Evolutionary conservation across 2,797 vertebrate species (phyloP).

Genomic region (Sebastes glaucus): DNA sequence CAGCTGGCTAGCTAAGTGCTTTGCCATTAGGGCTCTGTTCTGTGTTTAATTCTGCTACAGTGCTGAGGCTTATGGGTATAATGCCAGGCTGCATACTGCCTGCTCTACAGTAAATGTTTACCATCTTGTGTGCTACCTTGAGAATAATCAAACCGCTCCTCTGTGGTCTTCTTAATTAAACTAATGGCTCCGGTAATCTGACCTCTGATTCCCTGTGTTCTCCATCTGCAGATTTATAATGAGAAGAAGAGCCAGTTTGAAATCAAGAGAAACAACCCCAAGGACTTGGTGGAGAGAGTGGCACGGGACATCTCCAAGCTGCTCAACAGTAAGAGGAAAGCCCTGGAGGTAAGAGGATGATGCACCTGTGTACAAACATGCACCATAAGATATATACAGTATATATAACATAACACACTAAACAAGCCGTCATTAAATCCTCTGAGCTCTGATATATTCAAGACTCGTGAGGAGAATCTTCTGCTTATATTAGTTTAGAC

Average conservation of each 20-base stretch:
- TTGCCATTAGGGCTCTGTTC: conserved; percentile 62
- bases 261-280: conserved; percentile 93
- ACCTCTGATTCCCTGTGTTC: conserved; percentile 47
- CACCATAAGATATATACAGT: no score
- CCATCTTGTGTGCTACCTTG: conserved; percentile 32
- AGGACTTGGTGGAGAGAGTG: conserved; percentile 94
- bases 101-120: conserved; percentile 56
- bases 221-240: conserved; percentile 90
- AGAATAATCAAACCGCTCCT: conserved; percentile 44
- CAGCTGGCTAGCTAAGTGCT: conserved; percentile 67
- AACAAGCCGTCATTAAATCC: background rate
- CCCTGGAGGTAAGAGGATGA: conserved; percentile 89
- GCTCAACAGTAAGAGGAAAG: conserved; percentile 95
- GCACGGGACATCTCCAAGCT: conserved; percentile 94
- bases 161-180: conserved; percentile 51
- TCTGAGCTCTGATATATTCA: background rate
- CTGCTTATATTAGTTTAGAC: background rate
- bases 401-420: background rate
- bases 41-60: conserved; percentile 63
- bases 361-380: conserved; percentile 17
- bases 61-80: conserved; percentile 40
- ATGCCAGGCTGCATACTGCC: conserved; percentile 43
- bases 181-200: conserved; percentile 28
- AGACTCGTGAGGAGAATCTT: background rate
- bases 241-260: conserved; percentile 97